Conservation (phyloP, 1,140 invertebrate species). For the Drosophila kikkawai region DNA sequence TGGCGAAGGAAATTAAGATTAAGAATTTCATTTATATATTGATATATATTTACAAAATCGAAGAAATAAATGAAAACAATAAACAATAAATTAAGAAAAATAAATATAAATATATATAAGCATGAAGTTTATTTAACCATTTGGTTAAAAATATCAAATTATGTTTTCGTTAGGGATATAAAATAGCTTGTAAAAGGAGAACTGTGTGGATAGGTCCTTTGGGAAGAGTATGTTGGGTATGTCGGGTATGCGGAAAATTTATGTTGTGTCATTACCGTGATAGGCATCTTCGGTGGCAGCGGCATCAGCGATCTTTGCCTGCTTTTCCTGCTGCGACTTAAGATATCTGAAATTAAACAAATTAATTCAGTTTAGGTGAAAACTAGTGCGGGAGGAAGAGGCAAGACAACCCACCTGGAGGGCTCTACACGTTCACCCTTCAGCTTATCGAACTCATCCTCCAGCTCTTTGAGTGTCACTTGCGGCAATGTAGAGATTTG, state of each 20-base stretch:
- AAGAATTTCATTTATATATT: too few relatives aligned
- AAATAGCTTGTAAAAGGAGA: not conserved
- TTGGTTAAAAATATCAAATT: too few relatives aligned
- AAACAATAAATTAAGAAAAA: not conserved
- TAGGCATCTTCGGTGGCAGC: slow-evolving; percentile 86
- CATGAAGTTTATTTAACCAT: too few relatives aligned
- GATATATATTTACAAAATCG: too few relatives aligned
- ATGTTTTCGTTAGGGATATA: not conserved
- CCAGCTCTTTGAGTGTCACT: slow-evolving; percentile 94
- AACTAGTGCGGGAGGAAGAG: not conserved
- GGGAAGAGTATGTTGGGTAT: not conserved
- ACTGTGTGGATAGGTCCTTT: not conserved
- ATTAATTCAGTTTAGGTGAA: not conserved
- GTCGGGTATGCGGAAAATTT: not conserved
- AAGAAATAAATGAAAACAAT: not conserved
- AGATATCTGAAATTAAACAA: slow-evolving; percentile 88
- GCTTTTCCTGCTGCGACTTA: slow-evolving; percentile 94
- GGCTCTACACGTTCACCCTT: slow-evolving; percentile 90
- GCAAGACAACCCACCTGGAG: slow-evolving; percentile 73
- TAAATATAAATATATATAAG: not conserved
- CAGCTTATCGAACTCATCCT: slow-evolving; percentile 93
- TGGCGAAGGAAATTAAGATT: not conserved
- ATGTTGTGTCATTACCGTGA: slow-evolving; percentile 79
- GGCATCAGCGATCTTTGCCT: slow-evolving; percentile 87
- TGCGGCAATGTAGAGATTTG: slow-evolving; percentile 95